These are phyloP conservation scores for Neoarius graeffei DNA, from an alignment of 2,113 vertebrate genomes.

Conservation along the genomic window DNA sequence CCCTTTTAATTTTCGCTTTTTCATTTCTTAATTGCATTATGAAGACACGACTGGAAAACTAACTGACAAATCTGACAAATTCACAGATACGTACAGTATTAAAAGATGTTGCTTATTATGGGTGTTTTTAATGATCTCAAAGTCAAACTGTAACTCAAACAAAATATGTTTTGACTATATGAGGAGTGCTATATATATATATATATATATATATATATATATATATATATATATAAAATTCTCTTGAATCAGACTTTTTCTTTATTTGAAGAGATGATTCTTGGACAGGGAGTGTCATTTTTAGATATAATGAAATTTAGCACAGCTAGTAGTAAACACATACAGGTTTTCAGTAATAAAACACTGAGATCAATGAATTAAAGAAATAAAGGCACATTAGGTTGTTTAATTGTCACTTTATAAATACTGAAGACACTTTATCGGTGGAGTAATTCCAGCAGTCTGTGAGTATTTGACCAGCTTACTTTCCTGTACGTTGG, in stretches of 20 bases:
- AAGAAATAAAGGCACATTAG: conserved; percentile 8
- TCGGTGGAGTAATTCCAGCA: not conserved
- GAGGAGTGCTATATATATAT: conserved; percentile 20
- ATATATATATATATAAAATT: not conserved
- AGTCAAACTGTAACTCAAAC: not conserved
- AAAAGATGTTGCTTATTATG: not conserved
- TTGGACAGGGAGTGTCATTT: conserved; percentile 26
- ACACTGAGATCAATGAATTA: conserved; percentile 3
- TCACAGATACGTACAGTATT: not conserved
- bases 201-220: not conserved
- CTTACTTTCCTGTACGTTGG: not conserved
- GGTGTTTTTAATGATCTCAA: not conserved
- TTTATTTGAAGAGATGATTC: not conserved
- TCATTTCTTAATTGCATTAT: not conserved
- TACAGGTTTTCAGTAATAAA: not conserved
- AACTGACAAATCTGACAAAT: too few relatives aligned
- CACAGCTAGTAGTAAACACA: not conserved
- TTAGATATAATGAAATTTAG: not conserved
- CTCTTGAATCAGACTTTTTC: not conserved
- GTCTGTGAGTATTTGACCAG: conserved; percentile 13
- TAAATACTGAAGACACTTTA: conserved; percentile 19
- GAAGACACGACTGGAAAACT: not conserved
- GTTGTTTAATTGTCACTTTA: conserved; percentile 1
- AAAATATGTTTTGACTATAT: not conserved
- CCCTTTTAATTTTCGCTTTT: not conserved